Evolutionary conservation across 1,140 invertebrate species (phyloP).

Genomic region (Copidosoma floridanum): DNA sequence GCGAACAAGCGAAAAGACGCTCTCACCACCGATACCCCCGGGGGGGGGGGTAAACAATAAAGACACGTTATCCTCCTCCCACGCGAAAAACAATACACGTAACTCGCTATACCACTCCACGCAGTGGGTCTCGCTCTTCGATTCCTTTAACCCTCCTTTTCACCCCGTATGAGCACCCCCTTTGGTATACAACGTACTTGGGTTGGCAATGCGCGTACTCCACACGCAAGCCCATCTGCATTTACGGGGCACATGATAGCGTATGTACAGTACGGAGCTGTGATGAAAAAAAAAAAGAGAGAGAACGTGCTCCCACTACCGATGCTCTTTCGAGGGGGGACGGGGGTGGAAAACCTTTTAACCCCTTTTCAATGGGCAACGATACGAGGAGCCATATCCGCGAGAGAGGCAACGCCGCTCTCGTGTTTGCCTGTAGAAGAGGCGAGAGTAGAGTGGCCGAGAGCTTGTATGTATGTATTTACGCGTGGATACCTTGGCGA

Average conservation of each 20-base stretch:
- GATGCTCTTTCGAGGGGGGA: too few relatives aligned
- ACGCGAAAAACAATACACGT: conserved; percentile 4
- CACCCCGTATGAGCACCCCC: too few relatives aligned
- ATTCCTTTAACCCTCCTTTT: background rate
- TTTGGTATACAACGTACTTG: too few relatives aligned
- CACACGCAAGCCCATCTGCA: conserved; percentile 17
- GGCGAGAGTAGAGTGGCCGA: too few relatives aligned
- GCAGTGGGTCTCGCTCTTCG: conserved; percentile 1
- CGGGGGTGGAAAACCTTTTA: conserved; percentile 35
- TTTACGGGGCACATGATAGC: conserved; percentile 22
- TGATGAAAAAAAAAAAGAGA: background rate
- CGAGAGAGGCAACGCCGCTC: background rate
- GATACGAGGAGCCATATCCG: conserved; percentile 21
- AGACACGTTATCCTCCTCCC: background rate
- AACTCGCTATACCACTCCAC: too few relatives aligned
- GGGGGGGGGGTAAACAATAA: too few relatives aligned
- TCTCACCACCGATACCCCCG: background rate
- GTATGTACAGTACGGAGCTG: too few relatives aligned
- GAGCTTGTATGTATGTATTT: background rate
- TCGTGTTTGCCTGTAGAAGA: background rate
- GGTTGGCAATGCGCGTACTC: too few relatives aligned
- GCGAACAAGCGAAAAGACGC: background rate
- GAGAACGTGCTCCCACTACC: background rate
- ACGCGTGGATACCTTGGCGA: background rate
- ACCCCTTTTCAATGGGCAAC: conserved; percentile 35